Percentiles rank a stretch among this genome's conserved stretches.
Conservation (phyloP, 2,113 vertebrate genomes). For the Pachyramphus minor region DNA sequence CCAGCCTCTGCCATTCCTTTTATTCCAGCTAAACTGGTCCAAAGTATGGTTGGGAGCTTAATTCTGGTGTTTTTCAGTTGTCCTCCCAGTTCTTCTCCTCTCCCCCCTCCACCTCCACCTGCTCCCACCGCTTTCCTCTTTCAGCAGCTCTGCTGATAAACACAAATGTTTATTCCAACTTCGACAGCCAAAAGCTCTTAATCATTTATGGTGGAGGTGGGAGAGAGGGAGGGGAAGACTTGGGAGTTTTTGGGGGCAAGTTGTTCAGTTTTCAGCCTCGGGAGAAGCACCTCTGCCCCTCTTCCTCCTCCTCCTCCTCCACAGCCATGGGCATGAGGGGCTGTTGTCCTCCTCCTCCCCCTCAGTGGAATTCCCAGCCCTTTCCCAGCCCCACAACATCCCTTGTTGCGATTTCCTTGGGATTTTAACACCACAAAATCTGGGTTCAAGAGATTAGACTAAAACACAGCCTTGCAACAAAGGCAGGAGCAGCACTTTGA, state of each 20-base stretch:
- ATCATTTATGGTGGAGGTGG: not conserved
- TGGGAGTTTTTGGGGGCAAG: not conserved
- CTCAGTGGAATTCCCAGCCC: not conserved
- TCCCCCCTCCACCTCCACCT: not conserved
- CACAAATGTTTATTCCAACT: not conserved
- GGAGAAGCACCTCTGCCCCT: not conserved
- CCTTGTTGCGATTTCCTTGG: not conserved
- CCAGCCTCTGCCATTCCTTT: not conserved
- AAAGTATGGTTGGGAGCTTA: not conserved
- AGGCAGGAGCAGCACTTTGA: not conserved
- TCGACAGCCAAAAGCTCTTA: conserved; percentile 8
- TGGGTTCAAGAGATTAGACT: not conserved
- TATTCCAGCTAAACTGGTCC: not conserved
- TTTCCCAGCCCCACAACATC: fast-evolving
- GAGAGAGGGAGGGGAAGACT: not conserved
- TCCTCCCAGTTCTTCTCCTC: not conserved
- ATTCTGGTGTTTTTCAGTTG: not conserved
- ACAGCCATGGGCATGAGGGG: fast-evolving
- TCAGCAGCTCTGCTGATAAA: conserved; percentile 1
- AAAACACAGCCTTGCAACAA: fast-evolving
- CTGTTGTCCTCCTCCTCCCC: not conserved
- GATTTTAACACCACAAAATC: fast-evolving
- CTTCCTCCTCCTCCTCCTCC: not conserved
- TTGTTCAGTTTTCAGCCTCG: fast-evolving
- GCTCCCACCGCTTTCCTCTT: conserved; percentile 52